Conservation (phyloP, 2,888 invertebrate species). For the Eristalis tenax region DNA sequence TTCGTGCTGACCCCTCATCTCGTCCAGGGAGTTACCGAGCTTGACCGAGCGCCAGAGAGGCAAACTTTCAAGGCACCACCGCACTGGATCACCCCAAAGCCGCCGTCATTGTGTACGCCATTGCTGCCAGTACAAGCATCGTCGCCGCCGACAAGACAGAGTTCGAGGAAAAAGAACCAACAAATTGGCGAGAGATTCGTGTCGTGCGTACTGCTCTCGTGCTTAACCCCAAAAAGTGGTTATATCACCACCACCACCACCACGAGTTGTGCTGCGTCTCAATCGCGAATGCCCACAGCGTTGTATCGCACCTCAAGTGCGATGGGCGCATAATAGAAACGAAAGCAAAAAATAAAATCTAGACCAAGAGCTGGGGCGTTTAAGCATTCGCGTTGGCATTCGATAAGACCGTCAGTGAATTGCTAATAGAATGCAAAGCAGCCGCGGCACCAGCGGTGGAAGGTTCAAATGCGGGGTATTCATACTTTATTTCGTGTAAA, state of each 20-base stretch:
- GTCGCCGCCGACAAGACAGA: neutral
- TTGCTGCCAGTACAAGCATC: neutral
- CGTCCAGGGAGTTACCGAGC: neutral
- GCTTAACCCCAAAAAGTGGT: conserved; percentile 26
- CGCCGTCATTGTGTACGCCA: too few species aligned
- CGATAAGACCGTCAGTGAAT: neutral
- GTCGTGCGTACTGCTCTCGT: conserved; percentile 22
- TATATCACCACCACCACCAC: neutral
- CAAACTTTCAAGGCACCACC: too few species aligned
- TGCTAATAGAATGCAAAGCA: neutral
- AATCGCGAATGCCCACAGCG: conserved; percentile 36
- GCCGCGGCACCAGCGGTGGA: neutral
- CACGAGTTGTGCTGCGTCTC: neutral
- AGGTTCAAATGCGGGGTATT: neutral
- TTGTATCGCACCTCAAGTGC: conserved; percentile 1
- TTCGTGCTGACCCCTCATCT: neutral
- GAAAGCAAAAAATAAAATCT: neutral
- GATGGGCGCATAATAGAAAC: neutral
- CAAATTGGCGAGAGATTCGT: neutral
- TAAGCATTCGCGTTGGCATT: neutral
- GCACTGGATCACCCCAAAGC: too few species aligned
- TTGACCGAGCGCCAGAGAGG: too few species aligned
- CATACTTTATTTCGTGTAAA: neutral
- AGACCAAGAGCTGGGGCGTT: conserved; percentile 22
- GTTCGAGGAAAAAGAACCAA: neutral